Percentiles rank a stretch among this genome's conserved stretches.
Conservation (phyloP, 2,797 vertebrate genomes). For the Meriones psammophilus region DNA sequence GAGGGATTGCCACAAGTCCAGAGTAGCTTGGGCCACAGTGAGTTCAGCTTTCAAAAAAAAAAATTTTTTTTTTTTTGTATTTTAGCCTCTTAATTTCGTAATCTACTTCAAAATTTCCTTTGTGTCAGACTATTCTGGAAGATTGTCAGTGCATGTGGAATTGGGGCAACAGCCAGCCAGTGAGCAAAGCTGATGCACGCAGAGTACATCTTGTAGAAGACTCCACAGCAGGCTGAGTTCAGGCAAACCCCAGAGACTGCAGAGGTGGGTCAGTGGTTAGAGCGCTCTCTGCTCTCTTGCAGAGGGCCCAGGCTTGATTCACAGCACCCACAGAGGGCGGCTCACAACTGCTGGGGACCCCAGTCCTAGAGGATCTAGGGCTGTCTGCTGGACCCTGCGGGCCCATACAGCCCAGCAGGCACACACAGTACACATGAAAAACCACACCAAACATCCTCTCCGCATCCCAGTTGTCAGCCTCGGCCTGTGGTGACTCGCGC, state of each 20-base stretch:
- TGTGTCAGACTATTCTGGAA: neutral
- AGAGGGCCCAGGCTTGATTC: neutral
- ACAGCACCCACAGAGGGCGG: neutral
- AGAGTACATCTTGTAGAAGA: neutral
- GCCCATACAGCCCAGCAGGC: neutral
- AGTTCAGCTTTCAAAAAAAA: neutral
- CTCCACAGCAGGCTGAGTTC: neutral
- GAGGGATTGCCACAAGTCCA: neutral
- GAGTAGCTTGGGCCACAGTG: neutral
- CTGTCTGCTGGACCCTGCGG: neutral
- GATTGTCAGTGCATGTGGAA: rapidly evolving
- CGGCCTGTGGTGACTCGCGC: neutral
- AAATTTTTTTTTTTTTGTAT: no score
- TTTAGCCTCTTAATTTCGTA: neutral
- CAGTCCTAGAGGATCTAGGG: neutral
- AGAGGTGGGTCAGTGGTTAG: neutral
- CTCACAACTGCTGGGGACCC: neutral
- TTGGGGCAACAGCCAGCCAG: no score
- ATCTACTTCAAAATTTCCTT: neutral
- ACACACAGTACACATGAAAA: neutral
- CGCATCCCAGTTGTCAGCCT: neutral
- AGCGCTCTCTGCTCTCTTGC: neutral
- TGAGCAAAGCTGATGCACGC: neutral
- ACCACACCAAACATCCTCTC: neutral
- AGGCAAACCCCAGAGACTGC: neutral